Percentiles rank a stretch among this genome's conserved stretches.
Evolutionary conservation across 2,888 invertebrate genomes (phyloP).

Genomic region (Tetragnatha montana): DNA sequence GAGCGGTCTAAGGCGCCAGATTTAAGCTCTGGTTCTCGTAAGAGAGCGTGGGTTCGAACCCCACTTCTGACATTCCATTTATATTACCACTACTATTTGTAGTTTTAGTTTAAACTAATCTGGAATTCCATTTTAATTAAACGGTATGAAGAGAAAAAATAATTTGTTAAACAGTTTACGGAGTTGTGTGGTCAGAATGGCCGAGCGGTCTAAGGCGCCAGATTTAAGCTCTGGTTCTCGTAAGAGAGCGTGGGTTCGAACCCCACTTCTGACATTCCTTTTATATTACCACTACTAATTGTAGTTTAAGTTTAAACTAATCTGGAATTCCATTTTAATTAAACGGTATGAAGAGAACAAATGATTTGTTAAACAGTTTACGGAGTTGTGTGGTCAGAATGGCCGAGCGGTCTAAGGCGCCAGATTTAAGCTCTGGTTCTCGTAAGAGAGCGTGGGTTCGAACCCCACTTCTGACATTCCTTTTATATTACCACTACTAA

Average conservation of each 20-base stretch:
- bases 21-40: neutral
- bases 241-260: neutral
- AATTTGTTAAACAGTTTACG: no score
- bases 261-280: neutral
- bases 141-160: no score
- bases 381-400: neutral
- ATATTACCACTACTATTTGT: neutral
- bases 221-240: neutral
- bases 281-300: no score
- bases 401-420: neutral
- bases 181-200: neutral
- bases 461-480: neutral
- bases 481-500: neutral
- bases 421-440: constrained; percentile 1
- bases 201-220: neutral
- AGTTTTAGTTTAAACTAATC: no score
- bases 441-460: neutral
- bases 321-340: no score
- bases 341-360: no score
- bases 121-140: no score
- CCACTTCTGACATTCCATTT: neutral
- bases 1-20: neutral
- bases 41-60: constrained; percentile 1
- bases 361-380: no score
- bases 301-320: no score